These are phyloP conservation scores for Meta bourneti DNA, from an alignment of 2,888 invertebrate species.

Conservation along the genomic window DNA sequence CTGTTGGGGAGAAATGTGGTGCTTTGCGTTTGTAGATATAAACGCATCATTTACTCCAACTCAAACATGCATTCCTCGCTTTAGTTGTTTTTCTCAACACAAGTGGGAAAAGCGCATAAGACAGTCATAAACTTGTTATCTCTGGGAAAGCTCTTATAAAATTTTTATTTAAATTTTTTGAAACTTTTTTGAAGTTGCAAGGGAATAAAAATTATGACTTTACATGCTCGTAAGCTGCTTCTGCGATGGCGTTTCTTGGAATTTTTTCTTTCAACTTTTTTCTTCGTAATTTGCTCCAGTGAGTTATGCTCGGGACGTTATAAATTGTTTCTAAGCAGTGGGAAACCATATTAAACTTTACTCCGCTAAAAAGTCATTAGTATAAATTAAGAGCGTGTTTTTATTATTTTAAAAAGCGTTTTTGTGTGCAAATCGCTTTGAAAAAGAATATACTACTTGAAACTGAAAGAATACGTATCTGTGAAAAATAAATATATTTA, in stretches of 20 bases:
- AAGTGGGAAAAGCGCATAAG: background rate
- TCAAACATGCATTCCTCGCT: background rate
- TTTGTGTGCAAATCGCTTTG: no score
- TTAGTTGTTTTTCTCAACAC: slow-evolving; percentile 1
- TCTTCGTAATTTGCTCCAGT: background rate
- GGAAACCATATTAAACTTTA: background rate
- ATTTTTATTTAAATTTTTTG: background rate
- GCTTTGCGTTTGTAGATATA: slow-evolving; percentile 29
- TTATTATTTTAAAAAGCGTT: no score
- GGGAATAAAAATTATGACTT: background rate
- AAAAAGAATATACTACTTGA: no score
- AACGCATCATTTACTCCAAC: slow-evolving; percentile 38
- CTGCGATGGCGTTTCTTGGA: background rate
- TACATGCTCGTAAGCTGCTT: background rate
- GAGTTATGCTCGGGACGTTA: background rate
- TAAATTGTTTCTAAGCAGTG: background rate
- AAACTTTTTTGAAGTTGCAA: background rate
- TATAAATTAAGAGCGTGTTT: no score
- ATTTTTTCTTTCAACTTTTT: background rate
- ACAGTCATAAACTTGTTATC: slow-evolving; percentile 21
- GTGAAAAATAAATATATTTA: no score
- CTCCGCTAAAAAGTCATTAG: background rate
- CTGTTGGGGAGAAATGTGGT: background rate
- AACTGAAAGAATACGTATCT: no score
- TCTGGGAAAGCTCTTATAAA: background rate